Evolutionary conservation across 2,797 vertebrate species (phyloP).

Genomic region (Pseudomugil gertrudae): DNA sequence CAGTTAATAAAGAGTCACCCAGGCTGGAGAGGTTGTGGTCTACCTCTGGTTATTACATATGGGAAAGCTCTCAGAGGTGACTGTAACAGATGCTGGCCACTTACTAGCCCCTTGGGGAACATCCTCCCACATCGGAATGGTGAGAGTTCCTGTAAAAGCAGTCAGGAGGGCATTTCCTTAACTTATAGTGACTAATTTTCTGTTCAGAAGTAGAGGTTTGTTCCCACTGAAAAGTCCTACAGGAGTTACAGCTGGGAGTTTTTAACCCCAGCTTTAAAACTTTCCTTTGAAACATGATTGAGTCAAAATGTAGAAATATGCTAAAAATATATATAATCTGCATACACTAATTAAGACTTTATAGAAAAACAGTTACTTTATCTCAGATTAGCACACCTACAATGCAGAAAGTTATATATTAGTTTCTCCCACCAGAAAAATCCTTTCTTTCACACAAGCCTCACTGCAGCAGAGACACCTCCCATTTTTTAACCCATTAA

Average conservation of each 20-base stretch:
- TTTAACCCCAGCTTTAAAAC: conserved; percentile 32
- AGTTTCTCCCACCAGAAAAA: conserved; percentile 22
- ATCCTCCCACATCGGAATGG: conserved; percentile 54
- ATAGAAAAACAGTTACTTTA: conserved; percentile 20
- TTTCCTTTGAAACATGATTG: conserved; percentile 51
- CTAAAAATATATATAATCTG: not conserved
- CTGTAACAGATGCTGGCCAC: conserved; percentile 66
- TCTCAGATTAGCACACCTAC: conserved; percentile 11
- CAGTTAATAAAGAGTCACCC: conserved; percentile 51
- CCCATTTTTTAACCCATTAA: conserved; percentile 8
- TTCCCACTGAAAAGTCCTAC: conserved; percentile 6
- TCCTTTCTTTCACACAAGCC: conserved; percentile 24
- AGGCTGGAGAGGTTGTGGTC: conserved; percentile 47
- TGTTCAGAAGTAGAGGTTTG: conserved; percentile 20
- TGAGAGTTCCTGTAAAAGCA: conserved; percentile 41
- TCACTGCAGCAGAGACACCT: conserved; percentile 14
- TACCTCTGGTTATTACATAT: conserved; percentile 62
- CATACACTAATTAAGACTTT: conserved; percentile 41
- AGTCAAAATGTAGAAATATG: too few relatives aligned
- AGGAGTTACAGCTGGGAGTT: conserved; percentile 7
- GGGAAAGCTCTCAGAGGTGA: conserved; percentile 72
- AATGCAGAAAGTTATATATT: conserved; percentile 36
- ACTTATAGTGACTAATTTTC: conserved; percentile 35
- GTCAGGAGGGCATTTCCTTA: conserved; percentile 52
- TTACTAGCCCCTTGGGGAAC: conserved; percentile 61